phyloP scores from a whole-genome alignment of 2,113 vertebrate species.

The Rhizomys pruinosus region DNA sequence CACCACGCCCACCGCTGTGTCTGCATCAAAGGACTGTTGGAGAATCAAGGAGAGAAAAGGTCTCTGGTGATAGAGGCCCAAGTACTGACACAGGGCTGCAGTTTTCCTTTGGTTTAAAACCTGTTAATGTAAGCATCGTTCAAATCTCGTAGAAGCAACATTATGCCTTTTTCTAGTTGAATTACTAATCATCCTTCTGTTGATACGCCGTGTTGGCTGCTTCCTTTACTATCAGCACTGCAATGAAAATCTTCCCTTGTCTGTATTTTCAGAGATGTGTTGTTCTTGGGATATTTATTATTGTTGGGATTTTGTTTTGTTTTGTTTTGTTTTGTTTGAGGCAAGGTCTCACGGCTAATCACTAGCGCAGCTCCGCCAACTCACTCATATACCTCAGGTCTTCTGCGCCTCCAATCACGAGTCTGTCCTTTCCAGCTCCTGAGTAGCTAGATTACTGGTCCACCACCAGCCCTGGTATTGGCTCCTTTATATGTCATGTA shows the following conservation, averaged over 20 bases:
- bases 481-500: no score
- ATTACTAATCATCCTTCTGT: neutral
- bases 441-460: neutral
- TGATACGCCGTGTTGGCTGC: no score
- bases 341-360: neutral
- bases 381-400: neutral
- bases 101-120: neutral
- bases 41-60: neutral
- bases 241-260: neutral
- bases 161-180: neutral
- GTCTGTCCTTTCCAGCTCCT: neutral
- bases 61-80: neutral
- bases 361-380: no score
- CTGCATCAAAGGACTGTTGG: neutral
- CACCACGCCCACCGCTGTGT: no score
- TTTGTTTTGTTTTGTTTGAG: neutral
- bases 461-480: neutral
- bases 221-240: neutral
- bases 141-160: neutral
- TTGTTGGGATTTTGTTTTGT: neutral
- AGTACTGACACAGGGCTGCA: rapidly evolving
- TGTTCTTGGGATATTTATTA: neutral
- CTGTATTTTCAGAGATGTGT: neutral
- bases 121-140: neutral
- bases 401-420: no score